phyloP scores from a whole-genome alignment of 2,797 vertebrate genomes.

The Enoplosus armatus region DNA sequence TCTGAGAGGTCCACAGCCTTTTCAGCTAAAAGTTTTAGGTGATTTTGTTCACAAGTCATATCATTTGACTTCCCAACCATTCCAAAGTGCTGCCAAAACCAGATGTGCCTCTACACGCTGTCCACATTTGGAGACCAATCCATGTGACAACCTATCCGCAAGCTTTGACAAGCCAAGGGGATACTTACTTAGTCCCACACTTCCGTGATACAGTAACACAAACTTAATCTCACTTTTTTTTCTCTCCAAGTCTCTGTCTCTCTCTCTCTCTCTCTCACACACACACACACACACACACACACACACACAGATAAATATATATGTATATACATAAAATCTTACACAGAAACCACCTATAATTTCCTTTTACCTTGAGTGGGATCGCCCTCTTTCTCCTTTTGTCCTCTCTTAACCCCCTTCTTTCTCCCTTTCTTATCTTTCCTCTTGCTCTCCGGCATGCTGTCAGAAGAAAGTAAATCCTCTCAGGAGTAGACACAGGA shows the following conservation, averaged over 20 bases:
- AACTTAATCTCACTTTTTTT: conserved; percentile 35
- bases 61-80: conserved; percentile 55
- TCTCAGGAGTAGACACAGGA: conserved; percentile 62
- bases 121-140: conserved; percentile 68
- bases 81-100: conserved; percentile 63
- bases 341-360: conserved; percentile 55
- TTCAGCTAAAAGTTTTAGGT: conserved; percentile 24
- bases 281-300: conserved; percentile 4
- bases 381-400: conserved; percentile 76
- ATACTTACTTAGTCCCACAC: conserved; percentile 63
- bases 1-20: conserved; percentile 21
- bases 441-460: conserved; percentile 85
- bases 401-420: conserved; percentile 80
- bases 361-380: conserved; percentile 80
- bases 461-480: conserved; percentile 84
- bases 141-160: conserved; percentile 78
- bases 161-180: conserved; percentile 82
- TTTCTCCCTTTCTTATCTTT: conserved; percentile 83
- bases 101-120: conserved; percentile 77
- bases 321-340: conserved; percentile 8
- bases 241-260: conserved; percentile 26
- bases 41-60: conserved; percentile 41
- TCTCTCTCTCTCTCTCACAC: background rate
- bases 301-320: background rate
- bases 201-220: conserved; percentile 56